phyloP scores from a whole-genome alignment of 2,113 vertebrate genomes.

The Cervus canadensis region DNA sequence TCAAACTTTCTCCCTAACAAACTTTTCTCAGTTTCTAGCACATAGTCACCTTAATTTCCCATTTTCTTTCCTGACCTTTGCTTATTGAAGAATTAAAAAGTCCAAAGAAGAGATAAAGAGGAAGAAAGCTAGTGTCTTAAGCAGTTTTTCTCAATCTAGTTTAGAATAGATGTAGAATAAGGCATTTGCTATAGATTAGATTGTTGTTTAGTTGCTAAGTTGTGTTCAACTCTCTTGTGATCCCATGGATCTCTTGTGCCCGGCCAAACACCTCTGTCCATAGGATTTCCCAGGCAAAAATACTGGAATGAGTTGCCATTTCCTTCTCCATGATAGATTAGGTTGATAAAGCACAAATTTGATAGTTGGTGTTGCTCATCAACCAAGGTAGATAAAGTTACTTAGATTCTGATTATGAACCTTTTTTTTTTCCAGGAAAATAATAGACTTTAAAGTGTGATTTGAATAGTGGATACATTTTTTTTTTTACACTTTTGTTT shows the following conservation, averaged over 20 bases:
- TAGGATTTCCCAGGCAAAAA: neutral
- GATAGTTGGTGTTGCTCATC: slow-evolving; percentile 5
- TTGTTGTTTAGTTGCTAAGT: neutral
- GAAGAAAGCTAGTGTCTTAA: neutral
- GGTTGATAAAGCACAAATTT: neutral
- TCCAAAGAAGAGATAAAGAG: neutral
- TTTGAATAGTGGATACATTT: neutral
- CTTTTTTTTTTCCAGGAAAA: neutral
- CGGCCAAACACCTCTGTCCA: neutral
- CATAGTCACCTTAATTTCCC: neutral
- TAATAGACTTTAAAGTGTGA: slow-evolving; percentile 36
- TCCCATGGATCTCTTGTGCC: neutral
- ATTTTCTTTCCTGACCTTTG: neutral
- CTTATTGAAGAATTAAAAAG: neutral
- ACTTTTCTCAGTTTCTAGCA: neutral
- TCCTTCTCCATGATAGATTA: neutral
- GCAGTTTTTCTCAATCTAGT: neutral
- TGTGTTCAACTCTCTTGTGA: neutral
- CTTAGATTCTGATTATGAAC: slow-evolving; percentile 19
- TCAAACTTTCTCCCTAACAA: neutral
- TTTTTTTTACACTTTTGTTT: neutral
- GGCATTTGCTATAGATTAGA: neutral
- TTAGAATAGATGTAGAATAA: neutral
- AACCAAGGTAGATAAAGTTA: neutral
- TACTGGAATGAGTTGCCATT: neutral